These are phyloP conservation scores for Agrotis segetum DNA, from an alignment of 2,888 invertebrate genomes.

Conservation along the genomic window DNA sequence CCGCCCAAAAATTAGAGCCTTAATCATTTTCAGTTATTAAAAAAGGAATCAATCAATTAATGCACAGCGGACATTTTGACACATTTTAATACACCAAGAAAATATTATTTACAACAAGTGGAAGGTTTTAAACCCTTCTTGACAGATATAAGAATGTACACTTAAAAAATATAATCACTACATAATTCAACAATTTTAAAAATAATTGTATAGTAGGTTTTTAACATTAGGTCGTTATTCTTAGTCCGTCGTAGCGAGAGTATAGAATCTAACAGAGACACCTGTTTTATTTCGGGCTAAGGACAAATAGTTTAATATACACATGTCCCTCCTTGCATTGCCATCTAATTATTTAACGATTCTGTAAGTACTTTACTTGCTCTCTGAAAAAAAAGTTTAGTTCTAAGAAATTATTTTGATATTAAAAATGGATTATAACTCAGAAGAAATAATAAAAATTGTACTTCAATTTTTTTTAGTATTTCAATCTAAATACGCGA, in stretches of 20 bases:
- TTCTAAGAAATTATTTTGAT: neutral
- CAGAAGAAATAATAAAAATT: too few species aligned
- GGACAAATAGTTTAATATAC: neutral
- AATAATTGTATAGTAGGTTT: conserved; percentile 12
- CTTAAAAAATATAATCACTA: neutral
- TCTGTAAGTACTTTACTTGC: neutral
- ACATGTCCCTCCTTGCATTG: neutral
- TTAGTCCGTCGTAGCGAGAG: conserved; percentile 29
- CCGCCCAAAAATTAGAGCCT: too few species aligned
- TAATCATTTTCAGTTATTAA: too few species aligned
- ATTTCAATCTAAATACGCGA: too few species aligned
- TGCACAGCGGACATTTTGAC: conserved; percentile 8
- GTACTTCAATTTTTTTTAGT: too few species aligned
- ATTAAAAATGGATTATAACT: neutral
- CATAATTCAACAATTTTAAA: conserved; percentile 13
- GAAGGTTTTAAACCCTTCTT: too few species aligned
- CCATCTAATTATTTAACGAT: neutral
- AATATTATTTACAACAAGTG: neutral
- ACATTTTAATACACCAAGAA: conserved; percentile 34
- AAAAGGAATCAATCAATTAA: neutral
- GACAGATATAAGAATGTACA: too few species aligned
- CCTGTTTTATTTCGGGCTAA: neutral
- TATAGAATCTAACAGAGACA: neutral
- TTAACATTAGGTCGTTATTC: conserved; percentile 3
- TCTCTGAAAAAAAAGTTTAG: conserved; percentile 11